A percentile compares a stretch with the other conserved stretches of the same genome.
phyloP scores from a whole-genome alignment of 2,797 vertebrate genomes.

The Dendrocincla fuliginosa region DNA sequence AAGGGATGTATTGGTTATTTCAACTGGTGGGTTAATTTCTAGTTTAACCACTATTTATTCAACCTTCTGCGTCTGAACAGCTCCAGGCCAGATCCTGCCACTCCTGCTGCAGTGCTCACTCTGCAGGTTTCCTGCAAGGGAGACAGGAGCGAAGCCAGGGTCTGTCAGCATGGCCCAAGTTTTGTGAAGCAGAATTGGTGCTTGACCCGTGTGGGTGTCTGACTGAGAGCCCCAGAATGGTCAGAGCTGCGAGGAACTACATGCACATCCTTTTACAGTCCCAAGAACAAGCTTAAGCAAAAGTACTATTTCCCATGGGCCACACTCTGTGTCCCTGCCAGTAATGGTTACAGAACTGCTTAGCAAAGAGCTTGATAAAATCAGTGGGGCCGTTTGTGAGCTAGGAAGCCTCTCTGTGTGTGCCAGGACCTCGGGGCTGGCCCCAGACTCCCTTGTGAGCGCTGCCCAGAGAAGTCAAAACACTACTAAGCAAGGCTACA shows the following conservation, averaged over 20 bases:
- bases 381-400: background rate
- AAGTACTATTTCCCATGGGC: background rate
- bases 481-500: background rate
- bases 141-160: background rate
- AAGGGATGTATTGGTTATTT: slow-evolving; percentile 37
- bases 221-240: background rate
- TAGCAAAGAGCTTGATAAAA: background rate
- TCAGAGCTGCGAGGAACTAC: background rate
- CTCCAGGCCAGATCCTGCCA: background rate
- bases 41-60: slow-evolving; percentile 37
- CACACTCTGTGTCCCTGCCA: background rate
- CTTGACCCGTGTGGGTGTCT: background rate
- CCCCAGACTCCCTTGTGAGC: background rate
- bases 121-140: background rate
- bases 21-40: slow-evolving; percentile 14
- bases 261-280: background rate
- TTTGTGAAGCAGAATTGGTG: background rate
- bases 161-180: rapidly evolving
- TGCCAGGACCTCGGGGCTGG: background rate
- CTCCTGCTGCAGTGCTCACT: background rate
- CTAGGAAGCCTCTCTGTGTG: background rate
- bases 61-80: slow-evolving; percentile 12
- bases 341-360: background rate
- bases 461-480: background rate
- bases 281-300: background rate